Evolutionary conservation across 2,888 invertebrate genomes (phyloP), one percentile per base, ranked within the genome.

Genomic region (Spodoptera littoralis): DNA sequence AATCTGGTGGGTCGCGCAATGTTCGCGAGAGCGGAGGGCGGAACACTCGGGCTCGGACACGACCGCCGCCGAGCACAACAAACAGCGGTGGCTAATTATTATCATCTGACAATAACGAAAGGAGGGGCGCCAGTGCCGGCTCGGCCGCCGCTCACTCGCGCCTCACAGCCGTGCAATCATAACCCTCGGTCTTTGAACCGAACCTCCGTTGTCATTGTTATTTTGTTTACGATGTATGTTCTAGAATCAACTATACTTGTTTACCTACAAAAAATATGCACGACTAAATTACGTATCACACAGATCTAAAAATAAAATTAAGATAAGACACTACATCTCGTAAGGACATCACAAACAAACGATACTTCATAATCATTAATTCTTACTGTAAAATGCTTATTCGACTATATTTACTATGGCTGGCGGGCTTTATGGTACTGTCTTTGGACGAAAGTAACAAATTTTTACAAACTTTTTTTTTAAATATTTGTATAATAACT

Each of bases 111-210:
- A 75, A 73, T 69, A 64, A 63, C 46, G 70, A 30, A 63, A 70
- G 65, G 77, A 70, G 76, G 79, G 78, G 62, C 63, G 69, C 76
- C 76, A 70, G 68, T 67, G 74, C 68, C 74, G 75, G 60, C 74
- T 69, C 73, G 74, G 71, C 74, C 77, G 70, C 79, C 79, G 76
- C 69, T 58, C 64, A 44, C 53, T 58, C 65, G 63, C 76, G 75
- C 72, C 77, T 69, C 75, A 63, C 71, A 67, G 71, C 62, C 79
- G 75, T 79, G 80, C 81, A 77, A 80, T 80, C 79, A 67, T 76
- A 77, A 70, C 82, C 80, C 81, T 82, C 89, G 91, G 91, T 90
- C 90, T 89, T 91, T 90, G 90, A 92, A 90, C 92, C 84, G 85
- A 75, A 76, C 70, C 79, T 73, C 60, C 77, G 80, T 65, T 75